phyloP scores from a whole-genome alignment of 1,140 invertebrate species.

The Cepaea nemoralis region DNA sequence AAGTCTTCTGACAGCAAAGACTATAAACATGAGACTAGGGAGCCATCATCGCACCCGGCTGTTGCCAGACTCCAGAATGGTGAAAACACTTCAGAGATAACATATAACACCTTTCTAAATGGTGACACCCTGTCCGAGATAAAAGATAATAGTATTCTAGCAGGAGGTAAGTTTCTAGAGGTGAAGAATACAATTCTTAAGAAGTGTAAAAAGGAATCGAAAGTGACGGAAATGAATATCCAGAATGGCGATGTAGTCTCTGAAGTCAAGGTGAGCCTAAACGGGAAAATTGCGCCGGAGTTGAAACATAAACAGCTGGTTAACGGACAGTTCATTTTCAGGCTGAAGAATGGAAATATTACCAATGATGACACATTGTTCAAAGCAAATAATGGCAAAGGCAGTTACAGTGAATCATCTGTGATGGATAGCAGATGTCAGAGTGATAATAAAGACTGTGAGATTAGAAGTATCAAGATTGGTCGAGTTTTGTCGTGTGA shows the following conservation, averaged over 20 bases:
- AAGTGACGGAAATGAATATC: not conserved
- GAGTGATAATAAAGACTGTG: no score
- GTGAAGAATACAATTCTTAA: not conserved
- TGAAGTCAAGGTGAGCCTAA: not conserved
- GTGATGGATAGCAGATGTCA: no score
- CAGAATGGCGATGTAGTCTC: not conserved
- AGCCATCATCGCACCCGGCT: no score
- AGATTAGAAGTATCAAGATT: no score
- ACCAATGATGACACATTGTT: not conserved
- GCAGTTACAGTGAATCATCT: not conserved
- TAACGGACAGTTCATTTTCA: not conserved
- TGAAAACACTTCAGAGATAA: not conserved
- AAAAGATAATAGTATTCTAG: not conserved
- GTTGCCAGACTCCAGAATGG: no score
- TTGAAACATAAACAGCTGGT: not conserved
- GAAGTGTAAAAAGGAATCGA: not conserved
- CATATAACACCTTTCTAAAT: not conserved
- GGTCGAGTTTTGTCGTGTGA: no score
- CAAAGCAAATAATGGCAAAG: not conserved
- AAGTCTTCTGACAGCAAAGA: constrained; percentile 6
- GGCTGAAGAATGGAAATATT: not conserved
- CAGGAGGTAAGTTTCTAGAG: no score
- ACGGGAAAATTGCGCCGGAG: no score
- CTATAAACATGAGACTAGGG: not conserved
- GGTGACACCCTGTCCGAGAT: not conserved